Evolutionary conservation across 2,888 invertebrate species (phyloP), one percentile per base, ranked within the genome.

Genomic region (Drosophila mimetica): DNA sequence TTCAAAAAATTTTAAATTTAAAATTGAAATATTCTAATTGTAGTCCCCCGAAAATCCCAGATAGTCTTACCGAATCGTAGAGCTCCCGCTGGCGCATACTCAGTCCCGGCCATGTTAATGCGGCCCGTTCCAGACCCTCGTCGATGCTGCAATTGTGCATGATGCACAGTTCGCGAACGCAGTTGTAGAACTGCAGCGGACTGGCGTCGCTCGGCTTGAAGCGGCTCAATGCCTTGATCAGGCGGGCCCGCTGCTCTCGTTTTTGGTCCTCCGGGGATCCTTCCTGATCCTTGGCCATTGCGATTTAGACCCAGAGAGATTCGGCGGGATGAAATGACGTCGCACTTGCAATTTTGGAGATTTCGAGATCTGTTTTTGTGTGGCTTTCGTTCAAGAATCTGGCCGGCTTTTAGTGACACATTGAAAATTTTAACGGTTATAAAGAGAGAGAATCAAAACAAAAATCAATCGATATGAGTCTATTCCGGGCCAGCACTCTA

Each of bases 61-160:
- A 20, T 20, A 2, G 18, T 20, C 71, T 61, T 34, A 84, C 84
- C 73, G 86, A 85, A 20, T 76, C 52, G 53, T 84, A 86, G 5
- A 74, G 60, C 3, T 53, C n/a, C 7, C 55, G 41, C 16, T 84
- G 83, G 2, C 41, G 36, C 20, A 25, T 32, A 37, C 51, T 61
- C 0, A 85, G 64, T 2, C 51, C 30, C 1, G 59, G 57, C 83
- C 83, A 84, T 6, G 47, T n/a, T 1, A 41, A 4, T 1, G 58
- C 66, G 2, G 86, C 74, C 4, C 64, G 22, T 1, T 73, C 75
- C 55, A 84, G 60, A 1, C 83, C 83, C 65, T 81, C 81, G 11
- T 84, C 84, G n/a, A 84, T 78, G 72, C 86, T 71, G 55, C 84
- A 84, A 8, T 83, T 81, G 66, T 86, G 75, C 47, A 84, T 75